These are phyloP conservation scores for Muscicapa striata DNA, from an alignment of 2,797 vertebrate species.

Conservation along the genomic window DNA sequence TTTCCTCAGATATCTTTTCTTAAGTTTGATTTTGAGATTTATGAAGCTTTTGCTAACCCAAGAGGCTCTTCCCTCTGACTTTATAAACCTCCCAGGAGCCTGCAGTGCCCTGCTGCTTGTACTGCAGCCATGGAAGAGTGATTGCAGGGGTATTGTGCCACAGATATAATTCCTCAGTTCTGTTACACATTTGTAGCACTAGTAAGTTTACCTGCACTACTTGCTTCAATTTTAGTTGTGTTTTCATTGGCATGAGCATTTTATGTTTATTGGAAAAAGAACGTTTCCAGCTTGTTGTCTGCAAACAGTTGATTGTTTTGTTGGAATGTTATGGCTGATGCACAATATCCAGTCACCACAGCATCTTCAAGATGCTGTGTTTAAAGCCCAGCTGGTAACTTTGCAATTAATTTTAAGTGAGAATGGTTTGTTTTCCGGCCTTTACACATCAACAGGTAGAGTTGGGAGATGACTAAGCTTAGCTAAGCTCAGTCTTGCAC, in stretches of 20 bases:
- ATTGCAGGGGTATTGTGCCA: neutral
- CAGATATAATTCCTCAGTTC: neutral
- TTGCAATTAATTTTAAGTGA: neutral
- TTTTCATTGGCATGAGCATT: neutral
- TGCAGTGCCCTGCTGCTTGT: neutral
- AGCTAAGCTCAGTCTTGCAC: fast-evolving
- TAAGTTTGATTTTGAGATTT: neutral
- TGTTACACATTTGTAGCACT: neutral
- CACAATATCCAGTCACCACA: neutral
- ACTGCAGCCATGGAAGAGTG: neutral
- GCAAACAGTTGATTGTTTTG: neutral
- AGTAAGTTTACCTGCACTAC: neutral
- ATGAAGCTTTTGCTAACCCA: neutral
- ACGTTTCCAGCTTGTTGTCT: neutral
- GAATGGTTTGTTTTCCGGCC: neutral
- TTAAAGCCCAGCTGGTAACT: neutral
- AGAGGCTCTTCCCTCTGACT: neutral
- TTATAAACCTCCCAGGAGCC: neutral
- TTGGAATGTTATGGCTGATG: neutral
- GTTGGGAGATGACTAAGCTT: neutral
- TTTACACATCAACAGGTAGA: neutral
- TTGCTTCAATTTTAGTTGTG: neutral
- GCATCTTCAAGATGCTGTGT: neutral
- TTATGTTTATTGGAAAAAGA: neutral
- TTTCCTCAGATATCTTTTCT: neutral